Conservation (phyloP, 37 sponge, comb jelly and placozoan genomes). For the Geodia barretti region DNA sequence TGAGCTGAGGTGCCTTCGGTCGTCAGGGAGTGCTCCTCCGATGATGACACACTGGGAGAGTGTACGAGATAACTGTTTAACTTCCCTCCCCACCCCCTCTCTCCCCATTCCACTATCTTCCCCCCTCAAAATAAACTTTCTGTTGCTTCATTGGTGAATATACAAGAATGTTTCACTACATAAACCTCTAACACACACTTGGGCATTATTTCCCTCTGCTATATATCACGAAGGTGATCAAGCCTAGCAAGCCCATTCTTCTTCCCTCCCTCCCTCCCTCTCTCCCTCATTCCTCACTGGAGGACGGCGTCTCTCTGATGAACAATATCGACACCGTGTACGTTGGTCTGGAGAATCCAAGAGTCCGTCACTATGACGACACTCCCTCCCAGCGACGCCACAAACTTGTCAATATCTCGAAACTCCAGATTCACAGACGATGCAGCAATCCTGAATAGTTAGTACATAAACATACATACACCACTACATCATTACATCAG, state of each 20-base stretch:
- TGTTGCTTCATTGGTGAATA: too few relatives aligned
- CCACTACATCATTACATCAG: neutral
- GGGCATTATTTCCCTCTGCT: too few relatives aligned
- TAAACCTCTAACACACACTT: too few relatives aligned
- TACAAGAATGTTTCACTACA: too few relatives aligned
- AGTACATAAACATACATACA: neutral
- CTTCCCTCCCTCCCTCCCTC: conserved; percentile 8
- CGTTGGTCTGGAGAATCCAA: conserved; percentile 76
- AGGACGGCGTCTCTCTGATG: conserved; percentile 61
- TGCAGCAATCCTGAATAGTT: conserved; percentile 42
- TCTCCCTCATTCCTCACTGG: conserved; percentile 36
- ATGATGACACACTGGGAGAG: conserved; percentile 39
- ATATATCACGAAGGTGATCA: too few relatives aligned
- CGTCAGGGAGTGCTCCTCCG: conserved; percentile 56
- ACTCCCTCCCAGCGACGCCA: conserved; percentile 51
- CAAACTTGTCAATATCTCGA: conserved; percentile 79
- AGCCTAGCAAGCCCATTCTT: too few relatives aligned
- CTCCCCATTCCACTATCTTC: too few relatives aligned
- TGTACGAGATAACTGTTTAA: too few relatives aligned
- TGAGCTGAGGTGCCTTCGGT: conserved; percentile 47
- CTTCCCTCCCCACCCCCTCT: too few relatives aligned
- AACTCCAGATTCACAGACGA: conserved; percentile 74
- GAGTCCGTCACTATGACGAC: conserved; percentile 86
- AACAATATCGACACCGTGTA: conserved; percentile 46
- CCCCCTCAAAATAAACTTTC: too few relatives aligned